Evolutionary conservation across 2,797 vertebrate species (phyloP), one percentile per base, ranked within the genome.

Genomic region (Echiichthys vipera): DNA sequence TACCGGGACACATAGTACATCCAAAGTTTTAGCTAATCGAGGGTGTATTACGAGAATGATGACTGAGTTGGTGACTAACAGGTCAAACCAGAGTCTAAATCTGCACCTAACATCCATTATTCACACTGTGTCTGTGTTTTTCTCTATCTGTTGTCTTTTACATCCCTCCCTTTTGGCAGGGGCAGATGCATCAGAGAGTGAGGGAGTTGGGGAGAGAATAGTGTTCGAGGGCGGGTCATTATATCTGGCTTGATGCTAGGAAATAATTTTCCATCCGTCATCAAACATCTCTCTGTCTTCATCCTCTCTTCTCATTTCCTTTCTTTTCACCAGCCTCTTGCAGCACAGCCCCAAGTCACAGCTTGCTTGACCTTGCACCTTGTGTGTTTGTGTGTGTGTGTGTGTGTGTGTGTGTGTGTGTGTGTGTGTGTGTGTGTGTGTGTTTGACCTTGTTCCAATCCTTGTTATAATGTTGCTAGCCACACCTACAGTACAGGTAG

Each of bases 291-390:
- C 42, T 65, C 30, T 30, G 27, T 66, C 71, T 20, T 73, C 49
- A 43, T 65, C 49, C 56, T 55, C 46, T 63, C 65, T 74, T 54
- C 71, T 66, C 43, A 54, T 77, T 84, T 83, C 32, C 61, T 74
- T 77, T 78, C 63, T 84, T 54, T 42, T 66, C 64, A 45, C 25
- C 29, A 17, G 45, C 54, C 71, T 83, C 40, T 67, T 50, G 37
- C 76, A 77, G 40, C 80, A 36, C 51, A 54, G 37, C 42, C 56
- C 57, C 66, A 58, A 63, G 85, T 77, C 80, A 61, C 80, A 85
- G 82, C 75, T 40, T 71, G 70, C 66, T 61, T 77, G 83, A 86
- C 87, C 86, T 91, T 88, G 87, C 80, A 68, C 53, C 66, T 59
- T 61, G n/a, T 62, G 13, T 39, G 36, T 29, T 17, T 24, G 24